Evolutionary conservation across 2,888 invertebrate genomes (phyloP).

Genomic region (Pherbina coryleti): DNA sequence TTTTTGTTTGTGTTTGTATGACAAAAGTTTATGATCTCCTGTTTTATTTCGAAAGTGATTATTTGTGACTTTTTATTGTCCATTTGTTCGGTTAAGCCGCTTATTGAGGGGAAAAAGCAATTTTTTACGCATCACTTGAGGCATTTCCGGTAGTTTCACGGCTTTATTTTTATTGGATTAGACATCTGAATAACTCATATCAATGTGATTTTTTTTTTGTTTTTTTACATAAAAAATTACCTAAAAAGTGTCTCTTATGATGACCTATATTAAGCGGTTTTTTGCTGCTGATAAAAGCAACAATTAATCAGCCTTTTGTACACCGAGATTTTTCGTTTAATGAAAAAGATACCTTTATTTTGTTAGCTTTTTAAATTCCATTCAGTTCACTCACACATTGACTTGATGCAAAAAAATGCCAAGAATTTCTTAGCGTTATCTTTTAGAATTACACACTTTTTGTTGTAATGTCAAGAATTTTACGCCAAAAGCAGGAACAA

Average conservation of each 20-base stretch:
- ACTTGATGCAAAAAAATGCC: neutral
- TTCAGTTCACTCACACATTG: neutral
- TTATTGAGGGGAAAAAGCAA: neutral
- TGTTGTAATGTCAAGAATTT: no score
- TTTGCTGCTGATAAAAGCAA: neutral
- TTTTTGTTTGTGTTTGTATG: neutral
- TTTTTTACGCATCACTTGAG: neutral
- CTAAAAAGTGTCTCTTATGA: neutral
- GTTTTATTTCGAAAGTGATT: constrained; percentile 18
- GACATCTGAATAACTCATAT: neutral
- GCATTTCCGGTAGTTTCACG: constrained; percentile 27
- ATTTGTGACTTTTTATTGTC: constrained; percentile 6
- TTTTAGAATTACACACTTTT: neutral
- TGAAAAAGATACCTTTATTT: no score
- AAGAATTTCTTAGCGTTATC: neutral
- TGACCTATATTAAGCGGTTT: neutral
- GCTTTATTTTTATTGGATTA: neutral
- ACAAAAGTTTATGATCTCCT: constrained; percentile 18
- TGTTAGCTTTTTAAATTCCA: neutral
- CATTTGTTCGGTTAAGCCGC: neutral
- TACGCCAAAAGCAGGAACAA: no score
- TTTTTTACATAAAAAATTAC: neutral
- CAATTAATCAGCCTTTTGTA: neutral
- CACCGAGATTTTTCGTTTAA: no score
- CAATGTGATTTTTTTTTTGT: no score